Evolutionary conservation across 2,113 vertebrate species (phyloP).

Genomic region (Regulus satrapa): DNA sequence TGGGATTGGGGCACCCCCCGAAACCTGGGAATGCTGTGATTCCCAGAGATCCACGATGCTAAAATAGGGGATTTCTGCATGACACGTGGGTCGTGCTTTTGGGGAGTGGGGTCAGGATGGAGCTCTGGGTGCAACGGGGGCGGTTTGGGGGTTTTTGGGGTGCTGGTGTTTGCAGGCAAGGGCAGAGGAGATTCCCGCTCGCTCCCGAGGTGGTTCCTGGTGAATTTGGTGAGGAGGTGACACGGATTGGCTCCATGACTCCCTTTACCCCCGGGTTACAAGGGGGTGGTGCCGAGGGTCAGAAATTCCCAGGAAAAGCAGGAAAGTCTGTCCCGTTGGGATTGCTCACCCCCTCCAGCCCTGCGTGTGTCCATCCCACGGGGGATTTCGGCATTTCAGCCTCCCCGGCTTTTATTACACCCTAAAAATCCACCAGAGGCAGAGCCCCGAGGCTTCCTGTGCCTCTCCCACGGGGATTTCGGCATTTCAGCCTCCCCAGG

Average conservation of each 20-base stretch:
- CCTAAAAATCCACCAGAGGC: too few relatives aligned
- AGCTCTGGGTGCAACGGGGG: rapidly evolving
- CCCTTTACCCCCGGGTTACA: not conserved
- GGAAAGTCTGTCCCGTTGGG: not conserved
- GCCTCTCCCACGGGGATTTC: not conserved
- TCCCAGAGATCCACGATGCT: not conserved
- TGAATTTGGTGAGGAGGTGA: rapidly evolving
- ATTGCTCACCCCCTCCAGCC: not conserved
- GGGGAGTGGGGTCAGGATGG: not conserved
- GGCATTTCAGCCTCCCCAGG: not conserved
- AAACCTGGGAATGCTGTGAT: not conserved
- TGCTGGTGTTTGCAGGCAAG: not conserved
- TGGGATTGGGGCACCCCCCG: not conserved
- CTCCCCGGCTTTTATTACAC: not conserved
- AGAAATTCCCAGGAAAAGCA: not conserved
- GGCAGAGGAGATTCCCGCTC: not conserved
- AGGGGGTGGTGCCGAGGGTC: not conserved
- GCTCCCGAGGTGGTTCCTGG: rapidly evolving
- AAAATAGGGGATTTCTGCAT: not conserved
- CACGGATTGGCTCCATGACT: not conserved
- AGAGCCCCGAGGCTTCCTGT: not conserved
- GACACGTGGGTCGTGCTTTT: not conserved
- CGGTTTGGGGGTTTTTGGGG: not conserved
- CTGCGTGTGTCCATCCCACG: rapidly evolving
- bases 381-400: not conserved